Evolutionary conservation across 2,797 vertebrate species (phyloP), one percentile per base, ranked within the genome.

Genomic region (Chelidonichthys spinosus): DNA sequence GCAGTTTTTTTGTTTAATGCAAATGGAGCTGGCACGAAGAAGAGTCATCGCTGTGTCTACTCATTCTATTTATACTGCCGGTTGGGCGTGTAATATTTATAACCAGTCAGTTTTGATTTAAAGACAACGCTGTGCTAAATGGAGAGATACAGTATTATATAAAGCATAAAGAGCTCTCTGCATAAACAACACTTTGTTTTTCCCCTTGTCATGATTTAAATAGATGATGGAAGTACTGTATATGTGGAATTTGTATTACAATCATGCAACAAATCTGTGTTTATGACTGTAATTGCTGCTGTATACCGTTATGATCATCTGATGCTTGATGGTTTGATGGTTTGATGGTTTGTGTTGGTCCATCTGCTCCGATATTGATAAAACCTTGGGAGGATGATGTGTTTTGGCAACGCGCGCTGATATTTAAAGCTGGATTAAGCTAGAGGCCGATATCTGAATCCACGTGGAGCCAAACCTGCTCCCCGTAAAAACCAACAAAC

Each of bases 401-500:
- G 63, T 79, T 69, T 75, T 82, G 66, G 68, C 72, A 76, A 10
- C 8, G 3, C 44, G 49, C 67, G 37, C 62, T 33, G 58, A 72
- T 80, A 74, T 78, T 82, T 84, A 69, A 83, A 78, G 72, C 78
- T 11, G 64, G 63, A 70, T 84, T 71, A 75, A 74, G 76, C 44
- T 58, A 40, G 74, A 25, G 25, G 25, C 25, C 25, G 25, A 82
- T 74, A 79, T 83, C 75, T 79, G 67, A 74, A 84, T 79, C 68
- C 79, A 75, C 77, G 72, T 8, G 32, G 49, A 75, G 61, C 79
- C 40, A 67, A 84, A 73, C 25, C 25, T 56, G 60, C 59, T 69
- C 54, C 54, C 56, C 68, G 54, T 86, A 81, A 88, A 85, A 87
- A 78, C 83, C 82, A 87, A 86, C 81, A 80, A 82, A 64, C 71